A percentile compares a stretch with the other conserved stretches of the same genome.
phyloP scores from a whole-genome alignment of 1,140 invertebrate genomes.

The Ostrea denselamellosa region DNA sequence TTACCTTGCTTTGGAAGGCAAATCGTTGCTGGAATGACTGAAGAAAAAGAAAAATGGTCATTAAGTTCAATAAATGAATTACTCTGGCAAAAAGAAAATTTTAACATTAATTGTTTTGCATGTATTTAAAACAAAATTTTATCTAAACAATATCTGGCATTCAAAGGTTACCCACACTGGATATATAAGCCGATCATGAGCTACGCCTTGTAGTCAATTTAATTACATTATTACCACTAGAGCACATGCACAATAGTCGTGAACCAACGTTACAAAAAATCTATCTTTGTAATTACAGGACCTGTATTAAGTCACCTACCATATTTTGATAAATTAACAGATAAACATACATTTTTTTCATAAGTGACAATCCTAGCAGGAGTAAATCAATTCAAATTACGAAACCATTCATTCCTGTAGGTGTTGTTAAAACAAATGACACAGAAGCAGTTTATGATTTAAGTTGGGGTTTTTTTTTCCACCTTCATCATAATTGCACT shows the following conservation, averaged over 20 bases:
- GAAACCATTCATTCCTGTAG: background rate
- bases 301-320: constrained; percentile 30
- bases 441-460: background rate
- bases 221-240: background rate
- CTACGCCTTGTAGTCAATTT: too few species aligned
- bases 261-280: background rate
- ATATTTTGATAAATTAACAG: constrained; percentile 3
- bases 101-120: background rate
- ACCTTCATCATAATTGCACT: constrained; percentile 26
- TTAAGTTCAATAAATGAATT: background rate
- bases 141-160: background rate
- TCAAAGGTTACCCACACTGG: background rate
- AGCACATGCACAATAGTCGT: background rate
- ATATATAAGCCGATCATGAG: background rate
- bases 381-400: constrained; percentile 13
- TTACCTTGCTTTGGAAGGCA: constrained; percentile 84
- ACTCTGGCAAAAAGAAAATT: background rate
- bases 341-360: background rate
- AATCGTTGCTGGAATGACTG: constrained; percentile 96
- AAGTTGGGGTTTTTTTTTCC: background rate
- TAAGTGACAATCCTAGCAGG: background rate
- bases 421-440: background rate
- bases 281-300: background rate
- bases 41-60: constrained; percentile 70
- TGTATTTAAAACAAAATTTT: background rate